Percentiles rank a stretch among this genome's conserved stretches.
phyloP scores from a whole-genome alignment of 2,113 vertebrate genomes.

The Neomonachus schauinslandi region DNA sequence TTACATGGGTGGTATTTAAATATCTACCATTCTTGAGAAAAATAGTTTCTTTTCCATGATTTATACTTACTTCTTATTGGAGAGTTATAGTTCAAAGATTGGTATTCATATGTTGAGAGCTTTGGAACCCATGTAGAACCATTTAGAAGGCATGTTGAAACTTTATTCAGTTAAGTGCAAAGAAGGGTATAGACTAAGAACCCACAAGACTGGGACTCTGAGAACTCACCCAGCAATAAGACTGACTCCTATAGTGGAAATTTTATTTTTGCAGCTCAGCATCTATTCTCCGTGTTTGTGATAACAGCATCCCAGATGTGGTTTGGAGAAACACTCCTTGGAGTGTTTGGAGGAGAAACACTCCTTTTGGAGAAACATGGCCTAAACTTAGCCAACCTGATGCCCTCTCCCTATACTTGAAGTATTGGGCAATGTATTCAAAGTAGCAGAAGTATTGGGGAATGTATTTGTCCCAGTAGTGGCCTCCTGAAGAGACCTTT shows the following conservation, averaged over 20 bases:
- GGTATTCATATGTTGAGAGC: background rate
- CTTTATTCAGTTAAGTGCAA: background rate
- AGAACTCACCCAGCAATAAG: background rate
- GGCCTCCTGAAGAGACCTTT: background rate
- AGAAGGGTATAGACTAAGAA: background rate
- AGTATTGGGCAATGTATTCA: background rate
- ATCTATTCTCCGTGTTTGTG: background rate
- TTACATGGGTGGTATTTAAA: background rate
- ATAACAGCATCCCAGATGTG: background rate
- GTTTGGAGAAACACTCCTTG: background rate
- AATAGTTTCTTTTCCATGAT: background rate
- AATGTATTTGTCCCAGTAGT: background rate
- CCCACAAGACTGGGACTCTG: background rate
- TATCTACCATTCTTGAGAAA: background rate
- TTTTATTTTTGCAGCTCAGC: background rate
- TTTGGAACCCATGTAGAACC: background rate
- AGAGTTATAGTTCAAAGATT: background rate
- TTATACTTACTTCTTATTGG: background rate
- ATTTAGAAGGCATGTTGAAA: background rate
- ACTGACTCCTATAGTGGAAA: background rate
- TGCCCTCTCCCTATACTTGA: background rate
- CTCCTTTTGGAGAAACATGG: background rate
- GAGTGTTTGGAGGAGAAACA: background rate
- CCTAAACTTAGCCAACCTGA: background rate
- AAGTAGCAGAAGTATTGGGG: background rate